Base-by-base conservation (phyloP, 2,113 vertebrate species). In the Thryonomys swinderianus region DNA sequence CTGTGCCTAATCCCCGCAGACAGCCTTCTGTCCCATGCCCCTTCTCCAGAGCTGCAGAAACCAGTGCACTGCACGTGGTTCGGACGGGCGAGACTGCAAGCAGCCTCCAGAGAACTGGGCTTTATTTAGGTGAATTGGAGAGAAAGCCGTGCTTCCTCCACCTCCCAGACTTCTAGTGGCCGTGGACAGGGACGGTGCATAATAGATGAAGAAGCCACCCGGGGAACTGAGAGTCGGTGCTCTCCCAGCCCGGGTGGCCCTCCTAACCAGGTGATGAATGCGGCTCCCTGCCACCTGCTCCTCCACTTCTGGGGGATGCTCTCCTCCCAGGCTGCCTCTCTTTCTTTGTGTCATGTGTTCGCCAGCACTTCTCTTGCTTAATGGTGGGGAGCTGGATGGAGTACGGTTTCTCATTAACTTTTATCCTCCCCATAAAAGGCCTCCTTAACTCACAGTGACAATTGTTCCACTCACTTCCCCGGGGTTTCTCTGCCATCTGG, bases 1-100 rank as follows among this genome's bases (percentile, higher is more conserved):
- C 30, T 5, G 27, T 2, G 13, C 59, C 51, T 13, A 27, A 21
- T 34, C 67, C 79, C 66, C 66, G 76, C 97, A 89, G 69, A 91
- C 97, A 17, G 73, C 7, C 74, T 96, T 94, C 30, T 55, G 91
- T 91, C 96, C 53, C 78, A 13, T 0, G 73, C 79, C 95, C 93
- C 94, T 97, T 96, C 76, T 85, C 82, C 91, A 85, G 89, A 97
- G 93, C 97, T 40, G 87, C 83, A 96, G 95, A 97, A 93, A 88
- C 93, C 25, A 73, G 96, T 86, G 74, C 96, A 91, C 90, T 51
- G 89, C 2, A 27, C 18, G 34, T 66, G 86, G 32, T 64, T 73
- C 81, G 76, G 96, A 88, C 7, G 48, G 93, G 74, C 67, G 67
- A 91, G 73, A 86, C 91, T 78, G 88, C 53, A 2, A 30, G 94